Evolutionary conservation across 2,113 vertebrate genomes (phyloP).

Genomic region (Dinomys branickii): DNA sequence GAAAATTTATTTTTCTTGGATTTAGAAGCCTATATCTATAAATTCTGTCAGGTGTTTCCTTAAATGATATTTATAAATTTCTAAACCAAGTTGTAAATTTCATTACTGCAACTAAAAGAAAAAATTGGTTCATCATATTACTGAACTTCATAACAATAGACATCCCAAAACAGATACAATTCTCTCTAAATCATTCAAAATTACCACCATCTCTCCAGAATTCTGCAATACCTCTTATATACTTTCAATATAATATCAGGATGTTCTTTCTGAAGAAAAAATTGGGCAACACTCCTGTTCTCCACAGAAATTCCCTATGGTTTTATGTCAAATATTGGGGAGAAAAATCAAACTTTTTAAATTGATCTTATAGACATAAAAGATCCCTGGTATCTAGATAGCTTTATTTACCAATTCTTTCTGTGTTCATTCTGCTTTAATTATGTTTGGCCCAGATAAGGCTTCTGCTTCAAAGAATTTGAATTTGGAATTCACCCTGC

Average conservation of each 20-base stretch:
- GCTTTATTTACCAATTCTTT: too few species aligned
- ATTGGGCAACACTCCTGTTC: too few species aligned
- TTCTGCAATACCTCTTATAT: not conserved
- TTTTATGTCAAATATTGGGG: too few species aligned
- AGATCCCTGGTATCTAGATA: too few species aligned
- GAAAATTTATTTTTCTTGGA: not conserved
- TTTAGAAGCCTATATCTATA: conserved; percentile 8
- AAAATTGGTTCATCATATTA: not conserved
- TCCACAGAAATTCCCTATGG: too few species aligned
- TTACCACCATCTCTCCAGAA: not conserved
- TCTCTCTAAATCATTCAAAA: not conserved
- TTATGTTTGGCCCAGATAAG: too few species aligned
- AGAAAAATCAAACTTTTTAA: too few species aligned
- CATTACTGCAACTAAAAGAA: not conserved
- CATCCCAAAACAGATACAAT: not conserved
- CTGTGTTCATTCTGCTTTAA: too few species aligned
- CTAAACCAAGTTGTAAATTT: conserved; percentile 3
- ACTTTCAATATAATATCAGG: not conserved
- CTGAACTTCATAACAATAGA: not conserved
- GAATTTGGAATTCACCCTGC: too few species aligned
- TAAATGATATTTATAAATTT: not conserved
- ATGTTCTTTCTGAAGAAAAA: conserved; percentile 19
- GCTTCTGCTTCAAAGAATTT: too few species aligned
- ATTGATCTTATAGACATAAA: too few species aligned
- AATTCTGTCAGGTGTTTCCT: not conserved